Percentiles rank a stretch among this genome's conserved stretches.
Conservation (phyloP, 2,113 vertebrate species). For the Pachypanchax playfairii region DNA sequence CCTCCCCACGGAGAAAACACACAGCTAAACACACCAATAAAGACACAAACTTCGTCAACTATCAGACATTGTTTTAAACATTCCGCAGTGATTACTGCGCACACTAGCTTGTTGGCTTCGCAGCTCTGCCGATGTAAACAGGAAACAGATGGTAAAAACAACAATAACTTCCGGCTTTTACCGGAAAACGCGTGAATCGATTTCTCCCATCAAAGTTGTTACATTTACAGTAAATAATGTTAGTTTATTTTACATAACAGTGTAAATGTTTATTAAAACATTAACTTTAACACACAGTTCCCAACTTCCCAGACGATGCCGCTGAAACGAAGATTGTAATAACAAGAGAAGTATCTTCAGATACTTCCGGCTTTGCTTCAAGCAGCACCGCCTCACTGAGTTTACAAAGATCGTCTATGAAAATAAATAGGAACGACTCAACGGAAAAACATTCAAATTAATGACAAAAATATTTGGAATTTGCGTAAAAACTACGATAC, state of each 20-base stretch:
- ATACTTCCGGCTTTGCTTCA: background rate
- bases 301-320: background rate
- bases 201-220: slow-evolving; percentile 6
- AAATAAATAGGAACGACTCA: no score
- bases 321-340: background rate
- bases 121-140: slow-evolving; percentile 64
- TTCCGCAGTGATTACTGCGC: background rate
- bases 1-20: background rate
- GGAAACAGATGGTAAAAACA: no score
- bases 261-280: no score
- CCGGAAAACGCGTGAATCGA: slow-evolving; percentile 33
- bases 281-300: background rate
- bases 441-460: no score
- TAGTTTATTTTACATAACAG: background rate
- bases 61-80: slow-evolving; percentile 10
- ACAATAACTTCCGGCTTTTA: slow-evolving; percentile 42
- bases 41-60: slow-evolving; percentile 4
- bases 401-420: no score
- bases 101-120: background rate
- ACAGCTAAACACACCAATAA: background rate
- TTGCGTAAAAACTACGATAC: no score
- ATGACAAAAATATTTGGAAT: no score
- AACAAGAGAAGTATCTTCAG: rapidly evolving
- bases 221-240: background rate
- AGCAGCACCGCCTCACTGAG: no score